Evolutionary conservation across 2,797 vertebrate genomes (phyloP), one percentile per base, ranked within the genome.

Genomic region (Melanotaenia boesemani): DNA sequence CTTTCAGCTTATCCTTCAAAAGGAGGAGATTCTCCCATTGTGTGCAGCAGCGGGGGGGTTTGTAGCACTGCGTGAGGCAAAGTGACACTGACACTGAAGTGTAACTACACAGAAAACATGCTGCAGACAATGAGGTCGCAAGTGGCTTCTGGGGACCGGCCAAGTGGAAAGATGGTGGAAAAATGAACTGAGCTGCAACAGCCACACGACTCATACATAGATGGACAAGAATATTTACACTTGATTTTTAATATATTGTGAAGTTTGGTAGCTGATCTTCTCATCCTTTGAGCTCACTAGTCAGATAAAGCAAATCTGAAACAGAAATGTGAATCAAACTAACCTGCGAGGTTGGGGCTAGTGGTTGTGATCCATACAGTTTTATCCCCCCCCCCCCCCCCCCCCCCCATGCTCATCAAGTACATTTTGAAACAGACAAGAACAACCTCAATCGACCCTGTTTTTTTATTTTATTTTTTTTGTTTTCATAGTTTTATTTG

Each of bases 51-150:
- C 63, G 36, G 74, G 73, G 56, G 66, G 32, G 72, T 64, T 18
- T 61, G 61, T 20, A 41, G 39, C 22, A 0, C 80, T 18, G 62
- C 64, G n/a, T 50, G 76, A 77, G 64, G 65, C 58, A 52, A 72
- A 67, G 59, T 16, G 41, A 76, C 71, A 73, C 37, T 34, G 63
- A 76, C 57, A 50, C 55, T 65, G 24, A 86, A 55, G 67, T 82
- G 54, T 81, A 72, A 79, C 65, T 74, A 74, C 72, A 80, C 67
- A 69, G 55, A 79, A 22, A 63, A 78, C 68, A 61, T 2, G 28
- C 78, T 44, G 1, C 63, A 22, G 70, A 61, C 58, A 54, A 36
- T 24, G 62, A 6, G 30, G 16, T 60, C 66, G 66, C 37, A 57
- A 26, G 24, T 39, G 58, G 44, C 61, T 67, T 63, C 61, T 18